Evolutionary conservation across 2,797 vertebrate species (phyloP).

Genomic region (Perodicticus potto): DNA sequence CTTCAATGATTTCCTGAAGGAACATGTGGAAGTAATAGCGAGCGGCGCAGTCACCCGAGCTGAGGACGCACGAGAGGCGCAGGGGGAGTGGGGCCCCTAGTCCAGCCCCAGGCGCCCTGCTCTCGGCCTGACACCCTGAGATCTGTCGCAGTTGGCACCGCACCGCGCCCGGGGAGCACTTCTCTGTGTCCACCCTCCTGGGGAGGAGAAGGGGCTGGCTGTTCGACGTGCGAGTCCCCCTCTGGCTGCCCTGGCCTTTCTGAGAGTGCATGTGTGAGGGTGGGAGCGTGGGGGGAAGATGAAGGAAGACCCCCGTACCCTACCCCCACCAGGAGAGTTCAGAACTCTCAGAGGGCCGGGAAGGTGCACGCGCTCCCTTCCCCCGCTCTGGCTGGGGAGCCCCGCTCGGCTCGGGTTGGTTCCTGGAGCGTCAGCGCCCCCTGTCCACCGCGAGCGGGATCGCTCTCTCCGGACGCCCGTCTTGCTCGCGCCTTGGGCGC

Average conservation of each 20-base stretch:
- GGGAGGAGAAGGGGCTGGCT: background rate
- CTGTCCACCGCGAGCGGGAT: slow-evolving; percentile 86
- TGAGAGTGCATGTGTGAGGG: background rate
- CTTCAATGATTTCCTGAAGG: slow-evolving; percentile 90
- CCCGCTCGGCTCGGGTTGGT: slow-evolving; percentile 69
- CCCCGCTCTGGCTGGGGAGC: slow-evolving; percentile 20
- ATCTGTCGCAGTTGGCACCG: background rate
- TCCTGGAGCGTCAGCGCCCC: slow-evolving; percentile 95
- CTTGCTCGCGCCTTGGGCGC: background rate
- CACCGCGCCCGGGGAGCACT: background rate
- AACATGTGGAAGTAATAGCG: slow-evolving; percentile 99
- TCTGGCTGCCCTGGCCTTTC: background rate
- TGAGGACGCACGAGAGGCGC: slow-evolving; percentile 83
- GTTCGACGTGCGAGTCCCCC: background rate
- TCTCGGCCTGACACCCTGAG: background rate
- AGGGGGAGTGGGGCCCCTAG: background rate
- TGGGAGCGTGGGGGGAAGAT: background rate
- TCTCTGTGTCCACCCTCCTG: background rate
- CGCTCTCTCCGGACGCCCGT: background rate
- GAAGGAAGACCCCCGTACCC: background rate
- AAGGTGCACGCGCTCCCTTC: slow-evolving; percentile 35
- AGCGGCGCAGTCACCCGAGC: slow-evolving; percentile 85
- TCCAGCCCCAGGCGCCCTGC: background rate
- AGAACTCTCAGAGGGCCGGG: background rate
- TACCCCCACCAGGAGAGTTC: background rate